Evolutionary conservation across 2,888 invertebrate genomes (phyloP).

Genomic region (Acanthosepion pharaonis): DNA sequence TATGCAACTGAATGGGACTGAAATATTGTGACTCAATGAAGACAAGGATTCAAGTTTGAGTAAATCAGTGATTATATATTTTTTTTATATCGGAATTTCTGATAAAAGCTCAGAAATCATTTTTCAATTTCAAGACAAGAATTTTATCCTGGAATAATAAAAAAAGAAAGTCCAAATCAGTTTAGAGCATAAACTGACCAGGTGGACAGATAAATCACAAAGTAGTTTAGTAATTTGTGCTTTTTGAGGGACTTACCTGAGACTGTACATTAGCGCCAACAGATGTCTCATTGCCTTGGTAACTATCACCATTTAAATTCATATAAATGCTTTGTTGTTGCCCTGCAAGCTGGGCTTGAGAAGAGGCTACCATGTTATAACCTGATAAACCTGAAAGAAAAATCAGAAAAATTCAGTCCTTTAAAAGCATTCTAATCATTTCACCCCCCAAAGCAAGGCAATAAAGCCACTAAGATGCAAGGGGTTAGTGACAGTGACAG

Average conservation of each 20-base stretch:
- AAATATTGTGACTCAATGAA: too few relatives aligned
- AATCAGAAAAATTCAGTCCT: neutral
- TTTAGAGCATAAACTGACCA: neutral
- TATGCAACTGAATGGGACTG: too few relatives aligned
- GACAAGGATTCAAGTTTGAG: too few relatives aligned
- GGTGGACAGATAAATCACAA: neutral
- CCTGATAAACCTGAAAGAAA: constrained; percentile 58
- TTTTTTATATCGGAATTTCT: too few relatives aligned
- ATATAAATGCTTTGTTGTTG: constrained; percentile 69
- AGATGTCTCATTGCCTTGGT: constrained; percentile 79
- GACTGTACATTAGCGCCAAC: constrained; percentile 75
- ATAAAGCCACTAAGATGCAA: too few relatives aligned
- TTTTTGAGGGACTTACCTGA: constrained; percentile 67
- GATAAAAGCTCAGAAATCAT: too few relatives aligned
- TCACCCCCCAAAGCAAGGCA: too few relatives aligned
- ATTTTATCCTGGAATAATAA: neutral
- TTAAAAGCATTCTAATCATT: neutral
- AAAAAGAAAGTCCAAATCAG: neutral
- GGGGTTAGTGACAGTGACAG: too few relatives aligned
- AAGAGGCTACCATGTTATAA: constrained; percentile 61
- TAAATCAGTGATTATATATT: too few relatives aligned
- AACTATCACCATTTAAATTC: constrained; percentile 88
- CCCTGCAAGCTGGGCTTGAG: constrained; percentile 60
- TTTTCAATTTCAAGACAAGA: neutral
- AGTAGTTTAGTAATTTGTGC: too few relatives aligned